A percentile compares a stretch with the other conserved stretches of the same genome.
These are phyloP conservation scores for Riparia riparia DNA, from an alignment of 2,113 vertebrate species.

Conservation along the genomic window DNA sequence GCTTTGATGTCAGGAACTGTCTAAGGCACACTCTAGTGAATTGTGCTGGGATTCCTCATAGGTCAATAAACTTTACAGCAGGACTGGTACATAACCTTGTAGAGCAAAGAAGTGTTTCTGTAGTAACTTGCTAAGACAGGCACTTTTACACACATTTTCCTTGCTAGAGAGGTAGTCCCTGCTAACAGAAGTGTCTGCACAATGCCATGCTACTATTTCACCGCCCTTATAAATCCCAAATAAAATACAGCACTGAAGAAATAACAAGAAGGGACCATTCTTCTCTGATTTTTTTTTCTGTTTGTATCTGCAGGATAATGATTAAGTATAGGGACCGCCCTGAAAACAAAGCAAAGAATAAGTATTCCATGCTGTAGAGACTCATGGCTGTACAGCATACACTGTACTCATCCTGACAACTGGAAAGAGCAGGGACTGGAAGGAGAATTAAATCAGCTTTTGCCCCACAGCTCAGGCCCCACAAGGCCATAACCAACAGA, in stretches of 20 bases:
- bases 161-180: neutral
- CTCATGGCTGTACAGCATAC: neutral
- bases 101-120: neutral
- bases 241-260: neutral
- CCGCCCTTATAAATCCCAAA: neutral
- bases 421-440: neutral
- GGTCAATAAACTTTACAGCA: constrained; percentile 56
- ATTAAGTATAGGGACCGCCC: neutral
- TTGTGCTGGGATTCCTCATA: neutral
- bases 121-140: neutral
- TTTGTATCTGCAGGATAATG: neutral
- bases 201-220: neutral
- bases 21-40: neutral
- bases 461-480: neutral
- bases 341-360: neutral
- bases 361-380: neutral
- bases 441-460: constrained; percentile 11
- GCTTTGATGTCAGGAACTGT: constrained; percentile 34
- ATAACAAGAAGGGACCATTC: neutral
- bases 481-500: neutral
- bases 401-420: neutral
- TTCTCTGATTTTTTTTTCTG: neutral
- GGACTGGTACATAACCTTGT: neutral
- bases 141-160: neutral
- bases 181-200: neutral